Percentiles rank a stretch among this genome's conserved stretches.
Evolutionary conservation across 1,140 invertebrate genomes (phyloP).

Genomic region (Panonychus citri): DNA sequence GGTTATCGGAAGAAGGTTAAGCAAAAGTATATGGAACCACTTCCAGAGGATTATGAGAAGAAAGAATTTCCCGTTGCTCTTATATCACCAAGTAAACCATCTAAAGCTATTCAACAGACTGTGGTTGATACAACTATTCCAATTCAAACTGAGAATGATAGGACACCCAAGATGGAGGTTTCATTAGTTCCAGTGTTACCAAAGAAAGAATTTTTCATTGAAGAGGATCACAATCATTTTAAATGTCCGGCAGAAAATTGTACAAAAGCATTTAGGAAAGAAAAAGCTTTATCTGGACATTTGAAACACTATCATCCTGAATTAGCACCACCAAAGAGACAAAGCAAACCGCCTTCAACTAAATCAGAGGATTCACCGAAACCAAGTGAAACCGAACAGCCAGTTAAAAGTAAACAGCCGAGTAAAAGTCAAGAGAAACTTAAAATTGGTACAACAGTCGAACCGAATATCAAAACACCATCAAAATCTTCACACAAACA

Average conservation of each 20-base stretch:
- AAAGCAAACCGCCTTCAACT: not conserved
- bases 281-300: slow-evolving; percentile 41
- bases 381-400: not conserved
- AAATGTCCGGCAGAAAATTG: slow-evolving; percentile 56
- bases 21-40: slow-evolving; percentile 36
- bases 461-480: too few relatives aligned
- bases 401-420: not conserved
- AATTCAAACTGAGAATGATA: slow-evolving; percentile 10
- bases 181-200: slow-evolving; percentile 6
- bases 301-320: slow-evolving; percentile 16
- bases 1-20: slow-evolving; percentile 51
- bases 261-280: slow-evolving; percentile 64
- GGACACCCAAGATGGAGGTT: too few relatives aligned
- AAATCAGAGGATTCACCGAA: slow-evolving; percentile 4
- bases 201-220: slow-evolving; percentile 22
- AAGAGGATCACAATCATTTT: slow-evolving; percentile 25
- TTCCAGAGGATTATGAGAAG: slow-evolving; percentile 9
- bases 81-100: not conserved
- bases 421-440: not conserved
- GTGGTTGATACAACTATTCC: slow-evolving; percentile 2
- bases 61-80: not conserved
- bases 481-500: too few relatives aligned
- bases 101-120: slow-evolving; percentile 1
- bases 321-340: not conserved
- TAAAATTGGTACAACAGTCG: too few relatives aligned